These are phyloP conservation scores for Lamellibrachia satsuma DNA, from an alignment of 2,888 invertebrate genomes.

Conservation along the genomic window DNA sequence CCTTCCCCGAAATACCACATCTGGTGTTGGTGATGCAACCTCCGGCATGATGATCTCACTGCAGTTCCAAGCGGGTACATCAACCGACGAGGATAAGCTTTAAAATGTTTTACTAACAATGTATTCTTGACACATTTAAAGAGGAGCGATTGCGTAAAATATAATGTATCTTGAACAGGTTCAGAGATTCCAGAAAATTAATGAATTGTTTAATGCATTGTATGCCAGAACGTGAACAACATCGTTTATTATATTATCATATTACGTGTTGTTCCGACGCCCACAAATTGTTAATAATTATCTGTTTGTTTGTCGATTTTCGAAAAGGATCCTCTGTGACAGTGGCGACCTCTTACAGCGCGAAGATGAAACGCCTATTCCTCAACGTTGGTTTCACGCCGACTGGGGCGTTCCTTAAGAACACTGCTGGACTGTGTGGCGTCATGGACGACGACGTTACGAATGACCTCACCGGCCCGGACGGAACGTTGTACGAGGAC, in stretches of 20 bases:
- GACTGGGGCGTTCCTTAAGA: neutral
- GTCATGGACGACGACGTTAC: slow-evolving; percentile 28
- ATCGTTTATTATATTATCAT: neutral
- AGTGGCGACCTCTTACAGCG: slow-evolving; percentile 14
- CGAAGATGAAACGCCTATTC: slow-evolving; percentile 26
- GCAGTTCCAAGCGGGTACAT: neutral
- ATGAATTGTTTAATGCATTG: neutral
- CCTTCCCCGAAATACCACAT: neutral
- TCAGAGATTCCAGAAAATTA: neutral
- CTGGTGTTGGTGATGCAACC: neutral
- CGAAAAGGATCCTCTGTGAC: neutral
- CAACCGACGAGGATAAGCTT: neutral
- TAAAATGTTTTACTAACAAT: neutral
- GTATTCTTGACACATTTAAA: neutral
- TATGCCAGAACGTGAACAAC: too few species aligned
- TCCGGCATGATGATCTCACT: neutral
- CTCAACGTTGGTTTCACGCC: slow-evolving; percentile 18
- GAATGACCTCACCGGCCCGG: slow-evolving; percentile 28
- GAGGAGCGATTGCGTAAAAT: neutral
- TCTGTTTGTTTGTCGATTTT: neutral
- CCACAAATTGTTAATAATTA: neutral
- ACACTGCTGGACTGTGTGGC: slow-evolving; percentile 28
- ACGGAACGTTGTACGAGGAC: slow-evolving; percentile 22
- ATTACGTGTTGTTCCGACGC: neutral
- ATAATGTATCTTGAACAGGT: neutral